Evolutionary conservation across 2,888 invertebrate genomes (phyloP), one percentile per base, ranked within the genome.

Genomic region (Eurois occulta): DNA sequence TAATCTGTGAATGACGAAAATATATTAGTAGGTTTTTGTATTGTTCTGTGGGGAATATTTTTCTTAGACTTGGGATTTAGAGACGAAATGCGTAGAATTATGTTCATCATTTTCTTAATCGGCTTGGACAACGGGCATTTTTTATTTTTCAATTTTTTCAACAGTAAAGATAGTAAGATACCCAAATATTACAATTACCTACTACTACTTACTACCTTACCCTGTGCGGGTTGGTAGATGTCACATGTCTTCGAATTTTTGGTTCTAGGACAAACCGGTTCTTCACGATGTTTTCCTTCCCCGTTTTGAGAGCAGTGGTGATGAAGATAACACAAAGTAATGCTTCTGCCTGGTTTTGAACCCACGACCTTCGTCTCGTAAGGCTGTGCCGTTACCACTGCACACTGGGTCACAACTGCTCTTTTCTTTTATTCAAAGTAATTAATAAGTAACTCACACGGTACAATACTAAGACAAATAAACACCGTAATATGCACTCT

Each of bases 1-100:
- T 70, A 75, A 72, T 80, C 80, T 83, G 76, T 73, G 58, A 79
- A 86, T 72, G 32, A 68, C 58, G 70, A 79, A 75, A 82, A 66
- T 48, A 55, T 78, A 60, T 83, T 58, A 72, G 38, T 46, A 48
- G 18, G n/a, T 41, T 73, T 66, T 69, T 72, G 41, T 46, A 58
- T 82, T 83, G 55, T 69, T 70, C 16, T 52, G 13, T 48, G 5
- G n/a, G 21, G 24, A n/a, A 18, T 46, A 62, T 78, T 78, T 72
- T 72, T 35, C 24, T 48, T 1, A 55, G 52, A 41, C 35, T 67
- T 52, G 18, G 35, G 58, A 62, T 67, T 84, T 58, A 46, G 38
- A 32, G 3, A 52, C 43, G 16, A 66, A 80, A 65, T 43, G 41
- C 24, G 46, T 62, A 43, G 32, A 48, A 60, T 62, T 69, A 43